phyloP scores from a whole-genome alignment of 2,888 invertebrate species.

The Apocheima hispidaria region DNA sequence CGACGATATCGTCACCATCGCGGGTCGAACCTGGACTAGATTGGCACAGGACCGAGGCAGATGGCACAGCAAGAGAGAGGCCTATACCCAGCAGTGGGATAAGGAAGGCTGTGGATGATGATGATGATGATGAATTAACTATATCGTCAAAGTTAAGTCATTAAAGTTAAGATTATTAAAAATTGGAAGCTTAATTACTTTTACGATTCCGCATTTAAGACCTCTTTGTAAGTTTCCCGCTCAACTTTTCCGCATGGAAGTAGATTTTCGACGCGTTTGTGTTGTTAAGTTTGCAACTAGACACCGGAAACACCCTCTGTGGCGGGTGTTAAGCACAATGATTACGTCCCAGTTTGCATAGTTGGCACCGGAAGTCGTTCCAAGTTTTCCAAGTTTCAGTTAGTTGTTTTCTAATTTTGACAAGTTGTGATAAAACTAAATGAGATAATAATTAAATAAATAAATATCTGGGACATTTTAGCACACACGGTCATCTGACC shows the following conservation, averaged over 20 bases:
- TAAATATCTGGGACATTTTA: background rate
- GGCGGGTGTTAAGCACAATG: slow-evolving; percentile 57
- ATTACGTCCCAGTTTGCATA: slow-evolving; percentile 56
- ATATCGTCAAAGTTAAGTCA: background rate
- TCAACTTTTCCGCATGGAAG: slow-evolving; percentile 39
- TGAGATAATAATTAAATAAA: background rate
- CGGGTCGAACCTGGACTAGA: no score
- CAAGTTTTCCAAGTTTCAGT: slow-evolving; percentile 21
- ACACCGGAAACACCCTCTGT: slow-evolving; percentile 50
- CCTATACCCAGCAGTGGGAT: no score
- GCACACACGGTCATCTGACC: no score
- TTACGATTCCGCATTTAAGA: slow-evolving; percentile 10
- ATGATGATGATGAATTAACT: no score
- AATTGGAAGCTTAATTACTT: slow-evolving; percentile 4
- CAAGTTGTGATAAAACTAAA: background rate
- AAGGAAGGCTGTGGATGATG: no score
- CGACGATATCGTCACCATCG: no score
- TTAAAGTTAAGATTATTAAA: background rate
- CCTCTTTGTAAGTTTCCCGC: slow-evolving; percentile 32
- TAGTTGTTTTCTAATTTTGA: slow-evolving; percentile 17
- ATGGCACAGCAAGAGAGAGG: no score
- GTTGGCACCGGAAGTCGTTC: slow-evolving; percentile 25
- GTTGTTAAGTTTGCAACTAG: slow-evolving; percentile 47
- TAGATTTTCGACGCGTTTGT: slow-evolving; percentile 45
- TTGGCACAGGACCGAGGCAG: no score